phyloP scores from a whole-genome alignment of 2,797 vertebrate genomes.

The Coilia nasus region DNA sequence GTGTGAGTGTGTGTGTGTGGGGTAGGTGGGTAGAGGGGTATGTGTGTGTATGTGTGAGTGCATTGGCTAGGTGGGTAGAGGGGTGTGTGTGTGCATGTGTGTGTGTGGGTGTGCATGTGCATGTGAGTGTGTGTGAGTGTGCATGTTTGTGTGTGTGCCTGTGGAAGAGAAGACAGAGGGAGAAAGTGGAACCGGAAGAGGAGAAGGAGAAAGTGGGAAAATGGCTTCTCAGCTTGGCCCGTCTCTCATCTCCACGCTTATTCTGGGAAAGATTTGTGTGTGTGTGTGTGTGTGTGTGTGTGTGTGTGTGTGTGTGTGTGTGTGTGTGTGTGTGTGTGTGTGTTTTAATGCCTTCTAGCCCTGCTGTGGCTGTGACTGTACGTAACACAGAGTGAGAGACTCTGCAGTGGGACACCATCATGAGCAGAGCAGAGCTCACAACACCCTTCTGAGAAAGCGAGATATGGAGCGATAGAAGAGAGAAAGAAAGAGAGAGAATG shows the following conservation, averaged over 20 bases:
- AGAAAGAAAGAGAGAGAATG: slow-evolving; percentile 8
- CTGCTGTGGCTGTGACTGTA: not conserved
- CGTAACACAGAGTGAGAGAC: not conserved
- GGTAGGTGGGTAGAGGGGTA: too few species aligned
- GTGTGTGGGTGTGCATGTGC: too few species aligned
- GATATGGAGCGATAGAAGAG: not conserved
- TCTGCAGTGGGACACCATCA: not conserved
- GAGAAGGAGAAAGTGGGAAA: not conserved
- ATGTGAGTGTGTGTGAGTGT: not conserved
- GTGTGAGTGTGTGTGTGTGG: too few species aligned
- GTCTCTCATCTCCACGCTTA: not conserved
- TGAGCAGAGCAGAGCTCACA: not conserved
- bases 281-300: not conserved
- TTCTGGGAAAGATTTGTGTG: not conserved
- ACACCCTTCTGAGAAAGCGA: slow-evolving; percentile 18
- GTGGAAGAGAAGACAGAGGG: not conserved
- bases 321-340: not conserved
- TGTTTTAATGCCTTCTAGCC: not conserved
- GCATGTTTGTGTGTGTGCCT: not conserved
- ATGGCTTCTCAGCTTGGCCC: not conserved
- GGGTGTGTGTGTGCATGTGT: not conserved
- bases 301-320: slow-evolving; percentile 10
- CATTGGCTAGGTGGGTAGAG: too few species aligned
- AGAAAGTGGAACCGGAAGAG: too few species aligned
- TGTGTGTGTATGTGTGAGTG: not conserved